Conservation (phyloP, 2,888 invertebrate species). For the Nebria brevicollis region DNA sequence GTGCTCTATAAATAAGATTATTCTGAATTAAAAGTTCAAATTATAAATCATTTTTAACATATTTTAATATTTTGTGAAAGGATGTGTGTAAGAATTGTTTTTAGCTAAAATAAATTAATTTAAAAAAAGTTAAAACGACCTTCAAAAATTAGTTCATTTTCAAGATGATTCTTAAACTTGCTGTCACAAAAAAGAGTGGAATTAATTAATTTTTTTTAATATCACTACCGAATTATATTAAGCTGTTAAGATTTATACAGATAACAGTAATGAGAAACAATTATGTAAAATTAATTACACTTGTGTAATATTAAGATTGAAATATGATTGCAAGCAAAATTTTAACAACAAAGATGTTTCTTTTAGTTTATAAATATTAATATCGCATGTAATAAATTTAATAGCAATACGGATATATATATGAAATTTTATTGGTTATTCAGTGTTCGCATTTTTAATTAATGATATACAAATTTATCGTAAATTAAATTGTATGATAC, state of each 20-base stretch:
- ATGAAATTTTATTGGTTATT: not conserved
- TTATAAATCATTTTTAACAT: not conserved
- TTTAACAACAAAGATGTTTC: not conserved
- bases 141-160: not conserved
- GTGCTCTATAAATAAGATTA: not conserved
- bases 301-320: not conserved
- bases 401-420: not conserved
- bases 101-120: no score
- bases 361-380: not conserved
- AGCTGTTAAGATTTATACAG: not conserved
- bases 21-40: not conserved
- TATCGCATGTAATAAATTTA: not conserved
- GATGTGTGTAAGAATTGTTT: no score
- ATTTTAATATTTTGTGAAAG: no score
- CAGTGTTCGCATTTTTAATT: not conserved
- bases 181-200: not conserved
- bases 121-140: not conserved
- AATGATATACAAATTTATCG: not conserved
- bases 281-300: not conserved
- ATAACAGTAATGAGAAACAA: not conserved
- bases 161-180: not conserved
- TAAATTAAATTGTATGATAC: not conserved
- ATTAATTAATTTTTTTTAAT: not conserved
- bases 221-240: not conserved
- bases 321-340: not conserved